Evolutionary conservation across 37 sponge, comb jelly and placozoan species (phyloP), one percentile per base, ranked within the genome.

Genomic region (Ephydatia muelleri): DNA sequence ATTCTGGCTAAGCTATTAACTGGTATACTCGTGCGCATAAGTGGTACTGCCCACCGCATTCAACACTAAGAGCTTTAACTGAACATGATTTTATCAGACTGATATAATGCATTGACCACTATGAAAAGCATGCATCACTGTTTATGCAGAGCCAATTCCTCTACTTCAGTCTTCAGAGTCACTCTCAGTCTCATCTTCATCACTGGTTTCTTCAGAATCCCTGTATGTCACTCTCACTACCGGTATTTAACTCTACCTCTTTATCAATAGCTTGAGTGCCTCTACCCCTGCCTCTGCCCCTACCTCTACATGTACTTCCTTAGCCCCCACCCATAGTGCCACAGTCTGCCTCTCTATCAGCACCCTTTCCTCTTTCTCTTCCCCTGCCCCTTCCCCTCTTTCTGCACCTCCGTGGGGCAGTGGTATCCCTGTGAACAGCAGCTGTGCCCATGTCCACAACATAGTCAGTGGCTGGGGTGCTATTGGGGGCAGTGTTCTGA

Each of bases 161-260:
- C 43, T 43, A 43, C 43, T 43, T 43, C 43, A 43, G 43, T 43
- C 43, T 43, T 80, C 37, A 80, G 81, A 43, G 49, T 40, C n/a
- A 25, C 43, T 37, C 48, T 31, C 33, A 25, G 35, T 74, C 33
- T 35, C 34, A 31, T 35, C 75, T 74, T 31, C 36, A 33, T 35
- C 75, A 74, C 75, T 30, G 35, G 35, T 34, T 35, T 35, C 37
- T 34, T 25, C 33, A 31, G 35, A 33, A n/a, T 35, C 9, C 75
- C 34, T 35, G 25, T 74, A 4, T 35, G 23, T 31, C 33, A 23
- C 36, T 35, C 75, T 35, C 36, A 31, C 33, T 35, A 31, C 33
- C 13, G 35, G 28, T 74, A 23, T 35, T 35, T 35, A 5, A 31
- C 6, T 35, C 75, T 34, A 26, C 75, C 37, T 34, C 33, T 35